Conservation (phyloP, 2,797 vertebrate genomes). For the Jordanella pulchra region DNA sequence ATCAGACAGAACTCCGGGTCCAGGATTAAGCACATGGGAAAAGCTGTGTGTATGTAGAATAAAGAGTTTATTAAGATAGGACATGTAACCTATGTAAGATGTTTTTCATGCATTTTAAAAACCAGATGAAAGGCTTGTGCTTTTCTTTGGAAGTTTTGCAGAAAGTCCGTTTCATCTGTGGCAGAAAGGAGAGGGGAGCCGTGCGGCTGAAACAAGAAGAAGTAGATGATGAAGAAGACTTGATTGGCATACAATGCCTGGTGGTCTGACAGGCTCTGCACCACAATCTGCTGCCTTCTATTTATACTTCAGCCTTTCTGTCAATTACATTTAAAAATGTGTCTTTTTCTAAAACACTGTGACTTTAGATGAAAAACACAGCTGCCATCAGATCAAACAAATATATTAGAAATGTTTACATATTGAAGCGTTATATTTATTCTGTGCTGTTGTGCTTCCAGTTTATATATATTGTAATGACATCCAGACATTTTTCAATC, state of each 20-base stretch:
- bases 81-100: conserved; percentile 12
- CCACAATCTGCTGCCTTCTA: conserved; percentile 35
- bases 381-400: neutral
- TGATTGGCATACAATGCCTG: conserved; percentile 42
- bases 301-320: conserved; percentile 40
- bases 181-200: conserved; percentile 4
- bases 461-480: no score
- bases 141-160: conserved; percentile 16
- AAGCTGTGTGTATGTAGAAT: neutral
- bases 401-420: neutral
- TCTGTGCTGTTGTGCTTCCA: no score
- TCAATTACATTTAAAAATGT: conserved; percentile 28
- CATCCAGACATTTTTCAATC: no score
- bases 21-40: neutral
- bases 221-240: conserved; percentile 21
- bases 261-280: conserved; percentile 38
- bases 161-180: conserved; percentile 21
- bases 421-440: neutral
- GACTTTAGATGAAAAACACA: neutral
- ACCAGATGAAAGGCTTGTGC: conserved; percentile 6
- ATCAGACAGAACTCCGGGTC: conserved; percentile 2
- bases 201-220: conserved; percentile 40
- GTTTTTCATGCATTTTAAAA: conserved; percentile 15
- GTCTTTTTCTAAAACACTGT: neutral
- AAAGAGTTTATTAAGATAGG: neutral